Base-by-base conservation (phyloP, 2,888 invertebrate genomes). In the Graphium colonna region DNA sequence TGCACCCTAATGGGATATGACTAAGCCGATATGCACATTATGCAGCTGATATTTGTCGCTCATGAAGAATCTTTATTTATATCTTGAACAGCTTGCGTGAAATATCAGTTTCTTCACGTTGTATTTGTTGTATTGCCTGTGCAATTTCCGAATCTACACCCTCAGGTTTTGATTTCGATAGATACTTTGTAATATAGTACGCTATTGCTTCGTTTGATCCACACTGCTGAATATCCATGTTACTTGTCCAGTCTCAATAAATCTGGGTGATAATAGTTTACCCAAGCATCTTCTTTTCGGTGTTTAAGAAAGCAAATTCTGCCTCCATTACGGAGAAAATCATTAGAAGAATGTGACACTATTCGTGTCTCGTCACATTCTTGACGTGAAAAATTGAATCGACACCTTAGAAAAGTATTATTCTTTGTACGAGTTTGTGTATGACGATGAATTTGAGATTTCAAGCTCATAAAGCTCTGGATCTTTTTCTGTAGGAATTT, bases 191-290 rank as follows among this genome's bases (percentile, higher is more conserved):
- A 8, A 64, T 51, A 38, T 61, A 61, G 33, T 51, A 58, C 15
- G 56, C 56, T 33, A 61, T 56, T 12, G 60, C 45, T 54, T 63
- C 63, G 48, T 65, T 65, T 44, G 61, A 42, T 5, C 66, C 65
- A 46, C 67, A 68, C 28, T 65, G 65, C 49, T 68, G 65, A n/a
- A 68, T 62, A 43, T 67, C 66, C 60, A 65, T 69, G 51, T 68
- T 69, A 1, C 50, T 65, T 41, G 43, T 53, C 59, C 67, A 43
- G 52, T 51, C 53, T 51, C 46, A 50, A 61, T 31, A 51, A 60
- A 15, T 18, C 38, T 8, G 61, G 54, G 40, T 45, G 55, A 39
- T 61, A 59, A 51, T 57, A 55, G 45, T 58, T 58, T 12, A 57
- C 48, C 55, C 50, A 51, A 17, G 48, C 10, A 53, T 58, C 48